Base-by-base conservation (phyloP, 2,113 vertebrate genomes). In the Stigmatopora nigra region DNA sequence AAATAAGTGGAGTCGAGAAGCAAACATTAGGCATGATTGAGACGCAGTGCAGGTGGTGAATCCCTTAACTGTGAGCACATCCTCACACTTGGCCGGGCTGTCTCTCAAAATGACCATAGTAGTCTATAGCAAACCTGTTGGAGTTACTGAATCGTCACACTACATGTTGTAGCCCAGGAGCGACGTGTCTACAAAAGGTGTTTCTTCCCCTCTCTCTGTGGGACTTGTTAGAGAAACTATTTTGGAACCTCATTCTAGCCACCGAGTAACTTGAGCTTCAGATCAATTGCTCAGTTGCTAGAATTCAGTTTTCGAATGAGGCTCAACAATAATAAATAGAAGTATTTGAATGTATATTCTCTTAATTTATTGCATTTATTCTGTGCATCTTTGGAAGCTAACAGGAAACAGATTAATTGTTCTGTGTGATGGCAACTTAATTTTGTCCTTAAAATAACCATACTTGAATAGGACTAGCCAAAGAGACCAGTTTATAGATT, bases 71-170 rank as follows among this genome's bases (percentile, higher is more conserved):
- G 80, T 72, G 78, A 87, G 84, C 87, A 86, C 84, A 85, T 84
- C 81, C 88, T 75, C 77, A 85, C 86, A 85, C 74, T 86, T 84
- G 81, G 82, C 79, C 84, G 68, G 71, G 81, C 85, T 88, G 88
- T 87, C 89, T 84, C 84, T 88, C 87, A 88, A 87, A 88, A 89
- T 74, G 83, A 80, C 80, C 82, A 79, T 79, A 81, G 78, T 81
- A 84, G 86, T 86, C 79, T 81, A 80, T 77, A 84, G 80, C 78
- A 72, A 83, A 88, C 84, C 86, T 87, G 82, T 86, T 87, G 70
- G 82, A 86, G 83, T 86, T 86, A 87, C 80, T 89, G 85, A 86
- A 80, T 86, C 81, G 83, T 87, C 86, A 87, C 86, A 84, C 76
- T 81, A 86, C 85, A 86, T 72, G 80, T 78, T 87, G 86, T 86